Base-by-base conservation (phyloP, 2,888 invertebrate genomes). In the Hedya salicella region DNA sequence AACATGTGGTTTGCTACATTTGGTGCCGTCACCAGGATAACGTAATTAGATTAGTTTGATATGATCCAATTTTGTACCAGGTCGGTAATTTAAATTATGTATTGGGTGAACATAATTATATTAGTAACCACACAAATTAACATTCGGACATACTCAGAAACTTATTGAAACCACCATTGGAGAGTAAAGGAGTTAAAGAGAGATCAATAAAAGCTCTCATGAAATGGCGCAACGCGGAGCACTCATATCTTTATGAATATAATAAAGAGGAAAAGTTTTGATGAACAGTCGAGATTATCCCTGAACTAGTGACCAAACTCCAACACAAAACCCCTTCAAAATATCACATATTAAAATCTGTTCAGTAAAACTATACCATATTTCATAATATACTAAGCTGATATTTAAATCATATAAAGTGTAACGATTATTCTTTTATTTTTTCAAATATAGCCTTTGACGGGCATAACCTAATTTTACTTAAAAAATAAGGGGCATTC, bases 271-370 rank as follows among this genome's bases (percentile, higher is more conserved):
- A 57, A 48, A 48, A 57, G 44, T 46, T 57, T 57, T 57, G 46
- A 57, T 46, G 57, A 57, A 57, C 17, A 57, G 17, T 46, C 57
- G 17, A 46, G 57, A 46, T 57, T 17, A 57, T 57, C 46, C 44
- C 19, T 32, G 6, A 32, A 46, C 21, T 21, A 25, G 16, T 57
- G 17, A 44, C 57, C 44, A 17, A 57, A 57, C 44, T 46, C 44
- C 17, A 17, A 6, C 54, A 46, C 32, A 16, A n/a, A 25, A 21
- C 30, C n/a, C 1, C 11, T 56, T 42, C 25, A 25, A 40, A 54
- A 54, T 17, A 14, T 14, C 11, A 13, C 9, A 8, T 19, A 11
- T 13, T 3, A 46, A 1, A 40, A 6, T 4, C 25, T 25, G 3
- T 42, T n/a, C 0, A 11, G 17, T 46, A n/a, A 57, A 57, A 56